Conservation (phyloP, 2,113 vertebrate genomes). For the Progne subis region DNA sequence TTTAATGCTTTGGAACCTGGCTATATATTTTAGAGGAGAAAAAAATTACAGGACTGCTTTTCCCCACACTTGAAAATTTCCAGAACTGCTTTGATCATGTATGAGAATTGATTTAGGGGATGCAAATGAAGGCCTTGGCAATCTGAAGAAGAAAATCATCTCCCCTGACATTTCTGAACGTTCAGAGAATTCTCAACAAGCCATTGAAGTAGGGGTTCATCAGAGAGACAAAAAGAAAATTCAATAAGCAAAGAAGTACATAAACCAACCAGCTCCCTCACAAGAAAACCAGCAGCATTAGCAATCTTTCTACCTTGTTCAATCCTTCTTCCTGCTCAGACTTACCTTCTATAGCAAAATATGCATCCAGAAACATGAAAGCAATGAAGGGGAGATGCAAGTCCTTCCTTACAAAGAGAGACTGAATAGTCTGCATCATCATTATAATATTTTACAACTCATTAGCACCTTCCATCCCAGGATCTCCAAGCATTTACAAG, state of each 20-base stretch:
- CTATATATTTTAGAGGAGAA: background rate
- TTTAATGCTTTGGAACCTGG: background rate
- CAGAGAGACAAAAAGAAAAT: slow-evolving; percentile 33
- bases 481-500: slow-evolving; percentile 20
- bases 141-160: slow-evolving; percentile 31
- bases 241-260: background rate
- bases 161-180: slow-evolving; percentile 39
- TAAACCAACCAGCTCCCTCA: background rate
- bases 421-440: slow-evolving; percentile 34
- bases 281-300: background rate
- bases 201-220: slow-evolving; percentile 24
- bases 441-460: slow-evolving; percentile 57
- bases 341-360: slow-evolving; percentile 3
- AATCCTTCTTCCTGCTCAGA: background rate
- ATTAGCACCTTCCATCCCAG: slow-evolving; percentile 49
- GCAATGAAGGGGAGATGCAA: background rate
- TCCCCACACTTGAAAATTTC: slow-evolving; percentile 5
- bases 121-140: slow-evolving; percentile 59
- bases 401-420: background rate
- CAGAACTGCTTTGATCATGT: slow-evolving; percentile 45
- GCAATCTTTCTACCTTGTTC: background rate
- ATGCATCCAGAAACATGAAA: slow-evolving; percentile 4
- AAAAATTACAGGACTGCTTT: background rate
- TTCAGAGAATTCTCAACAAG: slow-evolving; percentile 51
- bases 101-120: slow-evolving; percentile 47